Percentiles rank a stretch among this genome's conserved stretches.
These are phyloP conservation scores for Chroicocephalus ridibundus DNA, from an alignment of 2,113 vertebrate species.

Conservation along the genomic window DNA sequence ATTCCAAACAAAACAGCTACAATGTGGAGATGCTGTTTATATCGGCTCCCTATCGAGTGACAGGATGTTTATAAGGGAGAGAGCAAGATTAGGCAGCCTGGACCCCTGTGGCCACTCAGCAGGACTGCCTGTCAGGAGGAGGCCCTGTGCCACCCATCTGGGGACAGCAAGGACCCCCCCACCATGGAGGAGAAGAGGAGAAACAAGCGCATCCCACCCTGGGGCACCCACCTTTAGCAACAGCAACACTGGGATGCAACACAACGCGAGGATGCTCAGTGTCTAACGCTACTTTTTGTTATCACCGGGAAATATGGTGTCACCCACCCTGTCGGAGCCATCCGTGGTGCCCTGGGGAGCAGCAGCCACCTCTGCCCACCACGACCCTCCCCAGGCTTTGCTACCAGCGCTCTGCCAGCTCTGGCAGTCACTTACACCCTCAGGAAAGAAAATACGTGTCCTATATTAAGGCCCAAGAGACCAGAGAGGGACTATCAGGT, in stretches of 20 bases:
- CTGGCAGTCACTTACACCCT: not conserved
- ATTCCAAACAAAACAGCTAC: not conserved
- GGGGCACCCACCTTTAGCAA: not conserved
- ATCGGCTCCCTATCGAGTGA: not conserved
- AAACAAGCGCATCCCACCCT: not conserved
- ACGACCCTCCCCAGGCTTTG: not conserved
- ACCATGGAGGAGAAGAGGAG: not conserved
- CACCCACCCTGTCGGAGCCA: not conserved
- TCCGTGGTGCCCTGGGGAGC: not conserved
- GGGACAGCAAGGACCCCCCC: not conserved
- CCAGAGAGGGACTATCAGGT: not conserved
- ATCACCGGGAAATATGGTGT: rapidly evolving
- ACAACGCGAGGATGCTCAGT: rapidly evolving
- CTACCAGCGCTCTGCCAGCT: not conserved
- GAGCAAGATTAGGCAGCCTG: not conserved
- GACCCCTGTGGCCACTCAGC: not conserved
- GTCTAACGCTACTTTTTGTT: rapidly evolving
- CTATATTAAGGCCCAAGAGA: not conserved
- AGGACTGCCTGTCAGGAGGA: not conserved
- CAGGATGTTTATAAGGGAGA: not conserved
- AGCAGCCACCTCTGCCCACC: not conserved
- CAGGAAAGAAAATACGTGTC: not conserved
- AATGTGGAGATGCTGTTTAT: not conserved
- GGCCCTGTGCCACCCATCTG: not conserved
- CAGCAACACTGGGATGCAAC: not conserved